phyloP scores from a whole-genome alignment of 2,888 invertebrate genomes.

The Torymus auratus region DNA sequence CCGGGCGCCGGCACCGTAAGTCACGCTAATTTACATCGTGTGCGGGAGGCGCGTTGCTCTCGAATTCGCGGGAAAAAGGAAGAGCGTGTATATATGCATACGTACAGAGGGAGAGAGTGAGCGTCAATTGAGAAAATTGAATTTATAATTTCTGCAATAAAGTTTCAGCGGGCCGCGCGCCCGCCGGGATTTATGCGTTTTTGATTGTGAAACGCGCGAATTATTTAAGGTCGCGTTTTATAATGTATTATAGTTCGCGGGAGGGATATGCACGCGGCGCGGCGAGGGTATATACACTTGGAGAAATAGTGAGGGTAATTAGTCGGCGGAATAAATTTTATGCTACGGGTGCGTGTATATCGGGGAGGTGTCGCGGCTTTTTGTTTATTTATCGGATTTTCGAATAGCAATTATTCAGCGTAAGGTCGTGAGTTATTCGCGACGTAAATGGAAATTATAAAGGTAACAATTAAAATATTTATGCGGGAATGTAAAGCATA shows the following conservation, averaged over 20 bases:
- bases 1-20: constrained; percentile 43
- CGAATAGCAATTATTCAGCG: too few relatives aligned
- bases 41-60: constrained; percentile 28
- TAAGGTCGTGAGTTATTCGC: background rate
- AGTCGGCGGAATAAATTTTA: constrained; percentile 34
- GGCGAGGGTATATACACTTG: too few relatives aligned
- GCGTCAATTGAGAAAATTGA: constrained; percentile 53
- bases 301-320: constrained; percentile 39
- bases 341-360: background rate
- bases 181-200: constrained; percentile 35
- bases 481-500: too few relatives aligned
- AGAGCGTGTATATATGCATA: too few relatives aligned
- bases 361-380: too few relatives aligned
- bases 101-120: background rate
- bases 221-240: constrained; percentile 28
- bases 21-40: constrained; percentile 56
- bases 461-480: too few relatives aligned
- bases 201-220: constrained; percentile 47
- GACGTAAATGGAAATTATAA: too few relatives aligned
- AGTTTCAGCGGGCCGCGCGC: constrained; percentile 20
- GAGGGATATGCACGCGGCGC: too few relatives aligned
- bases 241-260: background rate
- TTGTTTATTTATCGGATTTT: too few relatives aligned
- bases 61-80: constrained; percentile 18
- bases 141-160: constrained; percentile 57